Percentiles rank a stretch among this genome's conserved stretches.
Conservation (phyloP, 2,113 vertebrate genomes). For the Glaucomys volans region DNA sequence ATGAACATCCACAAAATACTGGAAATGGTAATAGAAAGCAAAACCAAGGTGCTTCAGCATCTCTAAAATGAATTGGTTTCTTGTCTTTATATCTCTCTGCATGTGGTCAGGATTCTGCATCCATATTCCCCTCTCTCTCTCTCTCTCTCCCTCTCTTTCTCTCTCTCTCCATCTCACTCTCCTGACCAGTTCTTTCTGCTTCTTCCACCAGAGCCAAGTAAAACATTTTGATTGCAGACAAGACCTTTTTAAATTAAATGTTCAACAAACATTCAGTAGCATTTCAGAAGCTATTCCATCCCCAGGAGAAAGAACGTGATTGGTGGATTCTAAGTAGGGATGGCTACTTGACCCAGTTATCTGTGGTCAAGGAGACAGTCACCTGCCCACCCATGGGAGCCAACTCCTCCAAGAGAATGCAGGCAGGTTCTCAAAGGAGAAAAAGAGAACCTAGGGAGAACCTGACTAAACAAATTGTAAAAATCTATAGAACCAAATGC, state of each 20-base stretch:
- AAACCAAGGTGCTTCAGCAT: background rate
- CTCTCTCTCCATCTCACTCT: background rate
- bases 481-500: background rate
- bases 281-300: background rate
- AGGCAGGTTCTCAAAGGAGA: background rate
- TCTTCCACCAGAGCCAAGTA: conserved; percentile 7
- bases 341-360: background rate
- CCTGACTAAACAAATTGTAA: background rate
- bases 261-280: background rate
- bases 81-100: background rate
- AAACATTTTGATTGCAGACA: background rate
- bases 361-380: background rate
- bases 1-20: background rate
- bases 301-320: background rate
- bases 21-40: background rate
- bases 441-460: background rate
- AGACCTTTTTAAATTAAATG: background rate
- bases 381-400: background rate
- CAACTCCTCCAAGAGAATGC: background rate
- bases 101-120: background rate
- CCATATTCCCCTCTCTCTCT: background rate
- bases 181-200: background rate
- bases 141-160: background rate
- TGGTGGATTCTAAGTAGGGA: background rate
- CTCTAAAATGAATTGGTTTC: background rate